phyloP scores from a whole-genome alignment of 1,140 invertebrate species.

The Heliconius eleuchia region DNA sequence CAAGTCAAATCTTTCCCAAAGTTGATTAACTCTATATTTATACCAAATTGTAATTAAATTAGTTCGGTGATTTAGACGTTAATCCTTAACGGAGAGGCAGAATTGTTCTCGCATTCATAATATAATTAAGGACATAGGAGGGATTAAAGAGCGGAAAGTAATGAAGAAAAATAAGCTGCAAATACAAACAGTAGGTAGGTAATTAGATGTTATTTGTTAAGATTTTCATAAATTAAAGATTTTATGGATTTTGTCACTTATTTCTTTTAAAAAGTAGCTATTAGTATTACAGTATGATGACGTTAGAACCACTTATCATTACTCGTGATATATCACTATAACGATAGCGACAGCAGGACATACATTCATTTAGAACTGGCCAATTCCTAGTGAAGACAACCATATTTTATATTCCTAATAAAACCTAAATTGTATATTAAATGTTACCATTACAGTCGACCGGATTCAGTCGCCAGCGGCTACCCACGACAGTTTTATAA shows the following conservation, averaged over 20 bases:
- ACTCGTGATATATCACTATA: not conserved
- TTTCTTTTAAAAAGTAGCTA: not conserved
- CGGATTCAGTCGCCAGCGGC: constrained; percentile 51
- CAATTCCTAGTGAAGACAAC: not conserved
- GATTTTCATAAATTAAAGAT: not conserved
- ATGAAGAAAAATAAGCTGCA: not conserved
- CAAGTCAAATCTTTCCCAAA: too few relatives aligned
- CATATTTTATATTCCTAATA: constrained; percentile 26
- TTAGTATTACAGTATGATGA: not conserved
- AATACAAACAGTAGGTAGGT: not conserved
- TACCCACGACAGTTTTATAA: constrained; percentile 76
- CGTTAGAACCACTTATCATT: not conserved
- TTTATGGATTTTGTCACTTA: not conserved
- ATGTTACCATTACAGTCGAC: constrained; percentile 44
- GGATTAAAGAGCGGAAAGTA: not conserved
- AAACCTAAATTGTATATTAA: constrained; percentile 38
- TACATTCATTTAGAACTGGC: not conserved
- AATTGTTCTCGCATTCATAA: too few relatives aligned
- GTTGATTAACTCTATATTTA: too few relatives aligned
- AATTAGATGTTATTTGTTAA: not conserved
- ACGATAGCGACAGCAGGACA: not conserved
- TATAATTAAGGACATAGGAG: not conserved
- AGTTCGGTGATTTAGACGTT: too few relatives aligned
- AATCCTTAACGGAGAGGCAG: too few relatives aligned
- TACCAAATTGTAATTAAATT: too few relatives aligned